Evolutionary conservation across 2,888 invertebrate species (phyloP).

Genomic region (Drosophila merina): DNA sequence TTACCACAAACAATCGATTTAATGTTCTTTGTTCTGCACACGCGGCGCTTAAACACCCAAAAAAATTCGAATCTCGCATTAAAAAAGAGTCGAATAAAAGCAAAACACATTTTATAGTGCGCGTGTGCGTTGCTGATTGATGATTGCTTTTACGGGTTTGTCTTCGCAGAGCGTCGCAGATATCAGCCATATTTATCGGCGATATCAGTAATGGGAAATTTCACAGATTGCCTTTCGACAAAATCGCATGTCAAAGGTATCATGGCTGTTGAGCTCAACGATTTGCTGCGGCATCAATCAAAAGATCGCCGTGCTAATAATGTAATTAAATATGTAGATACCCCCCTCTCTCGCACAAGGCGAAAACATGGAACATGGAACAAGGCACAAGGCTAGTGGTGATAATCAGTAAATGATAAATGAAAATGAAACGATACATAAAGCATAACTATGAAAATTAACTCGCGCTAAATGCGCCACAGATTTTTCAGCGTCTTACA

Average conservation of each 20-base stretch:
- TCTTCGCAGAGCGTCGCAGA: slow-evolving; percentile 25
- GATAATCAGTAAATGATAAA: slow-evolving; percentile 79
- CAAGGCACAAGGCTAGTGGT: slow-evolving; percentile 58
- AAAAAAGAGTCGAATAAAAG: slow-evolving; percentile 14
- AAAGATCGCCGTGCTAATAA: slow-evolving; percentile 76
- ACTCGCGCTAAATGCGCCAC: slow-evolving; percentile 66
- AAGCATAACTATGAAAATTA: slow-evolving; percentile 66
- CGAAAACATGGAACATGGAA: slow-evolving; percentile 20
- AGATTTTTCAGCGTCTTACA: slow-evolving; percentile 48
- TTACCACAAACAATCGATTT: slow-evolving; percentile 32
- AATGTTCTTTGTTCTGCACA: slow-evolving; percentile 67
- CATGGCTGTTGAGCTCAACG: slow-evolving; percentile 36
- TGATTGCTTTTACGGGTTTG: slow-evolving; percentile 61
- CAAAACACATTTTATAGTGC: slow-evolving; percentile 68
- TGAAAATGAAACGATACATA: slow-evolving; percentile 64
- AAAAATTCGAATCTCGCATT: slow-evolving; percentile 36
- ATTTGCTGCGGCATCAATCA: slow-evolving; percentile 73
- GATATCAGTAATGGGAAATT: slow-evolving; percentile 31
- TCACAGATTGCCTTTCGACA: slow-evolving; percentile 19
- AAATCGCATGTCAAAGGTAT: slow-evolving; percentile 23
- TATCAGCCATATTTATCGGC: slow-evolving; percentile 38
- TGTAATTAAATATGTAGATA: slow-evolving; percentile 78
- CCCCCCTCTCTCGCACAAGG: slow-evolving; percentile 15
- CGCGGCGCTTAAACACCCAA: slow-evolving; percentile 44
- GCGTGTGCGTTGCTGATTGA: slow-evolving; percentile 71